Evolutionary conservation across 2,113 vertebrate genomes (phyloP), one percentile per base, ranked within the genome.

Genomic region (Epinephelus cyanopodus): DNA sequence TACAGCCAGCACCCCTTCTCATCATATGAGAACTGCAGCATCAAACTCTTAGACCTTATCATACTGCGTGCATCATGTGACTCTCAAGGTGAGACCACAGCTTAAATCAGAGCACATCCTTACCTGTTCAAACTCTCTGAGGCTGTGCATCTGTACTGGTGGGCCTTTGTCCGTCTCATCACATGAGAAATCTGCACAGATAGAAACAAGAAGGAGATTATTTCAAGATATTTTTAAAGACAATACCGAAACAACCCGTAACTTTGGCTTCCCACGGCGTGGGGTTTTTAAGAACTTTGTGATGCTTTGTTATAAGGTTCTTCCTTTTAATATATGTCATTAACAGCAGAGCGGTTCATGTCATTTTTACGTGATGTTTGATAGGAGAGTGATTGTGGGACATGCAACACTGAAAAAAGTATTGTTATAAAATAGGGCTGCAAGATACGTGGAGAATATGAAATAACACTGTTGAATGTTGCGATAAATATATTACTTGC

Each of bases 61-160:
- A 29, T 5, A 29, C 29, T 29, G 50, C 67, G 33, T 11, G 42
- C 3, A 8, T 15, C 45, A 17, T 27, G 23, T 21, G 18, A 15
- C 1, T 5, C 18, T n/a, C 12, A 1, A 12, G 14, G 47, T 29
- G 63, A 29, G 14, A 17, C 19, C 53, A 47, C n/a, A 61, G 54
- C 27, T 37, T 29, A 37, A 3, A 8, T 53, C 33, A 19, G 14
- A 53, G 47, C 17, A 23, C 33, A 53, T 11, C 33, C 91, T 90
- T 95, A 98, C 98, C 97, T 97, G 96, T 83, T 98, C 97, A 2
- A 98, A 97, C 89, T 97, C 97, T 82, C 97, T 82, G 65, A 98
- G 92, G 81, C 97, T 97, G 91, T 97, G 97, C 1, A 95, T 96
- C 86, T 97, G 97, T 6, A 95, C 73, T 18, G 93, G 93, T 2